A percentile compares a stretch with the other conserved stretches of the same genome.
These are phyloP conservation scores for Pachyuromys duprasi DNA, from an alignment of 2,797 vertebrate species.

Conservation along the genomic window DNA sequence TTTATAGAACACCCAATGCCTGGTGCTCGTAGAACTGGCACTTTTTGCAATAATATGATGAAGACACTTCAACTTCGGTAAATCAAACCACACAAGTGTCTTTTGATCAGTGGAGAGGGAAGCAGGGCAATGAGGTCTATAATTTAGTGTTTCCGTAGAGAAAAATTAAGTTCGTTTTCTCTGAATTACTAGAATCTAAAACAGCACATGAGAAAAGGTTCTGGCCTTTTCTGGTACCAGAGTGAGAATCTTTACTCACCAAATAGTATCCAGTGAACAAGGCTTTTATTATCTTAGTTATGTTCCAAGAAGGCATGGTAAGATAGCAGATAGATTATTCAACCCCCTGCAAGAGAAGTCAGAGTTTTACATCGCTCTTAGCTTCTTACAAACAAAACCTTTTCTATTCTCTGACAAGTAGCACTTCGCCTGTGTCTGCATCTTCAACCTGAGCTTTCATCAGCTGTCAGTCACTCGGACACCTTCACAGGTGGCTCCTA, in stretches of 20 bases:
- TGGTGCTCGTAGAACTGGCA: neutral
- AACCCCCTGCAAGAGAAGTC: conserved; percentile 33
- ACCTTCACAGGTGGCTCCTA: neutral
- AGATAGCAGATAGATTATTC: conserved; percentile 20
- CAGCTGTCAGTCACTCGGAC: neutral
- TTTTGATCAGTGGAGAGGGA: neutral
- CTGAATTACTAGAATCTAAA: conserved; percentile 12
- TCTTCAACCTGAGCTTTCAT: neutral
- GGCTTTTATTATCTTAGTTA: conserved; percentile 49
- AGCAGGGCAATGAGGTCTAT: neutral
- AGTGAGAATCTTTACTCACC: conserved; percentile 43
- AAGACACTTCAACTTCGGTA: neutral
- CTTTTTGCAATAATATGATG: neutral
- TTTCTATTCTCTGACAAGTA: neutral
- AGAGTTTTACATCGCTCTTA: neutral
- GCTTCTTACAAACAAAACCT: neutral
- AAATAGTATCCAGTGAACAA: conserved; percentile 41
- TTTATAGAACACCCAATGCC: neutral
- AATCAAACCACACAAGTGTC: neutral
- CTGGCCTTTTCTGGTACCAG: neutral
- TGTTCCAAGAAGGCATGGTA: neutral
- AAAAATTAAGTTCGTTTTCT: conserved; percentile 43
- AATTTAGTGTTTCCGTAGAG: conserved; percentile 57
- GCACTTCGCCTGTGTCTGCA: neutral
- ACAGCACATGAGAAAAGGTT: neutral